Evolutionary conservation across 2,888 invertebrate genomes (phyloP).

Genomic region (Thymelicus sylvestris): DNA sequence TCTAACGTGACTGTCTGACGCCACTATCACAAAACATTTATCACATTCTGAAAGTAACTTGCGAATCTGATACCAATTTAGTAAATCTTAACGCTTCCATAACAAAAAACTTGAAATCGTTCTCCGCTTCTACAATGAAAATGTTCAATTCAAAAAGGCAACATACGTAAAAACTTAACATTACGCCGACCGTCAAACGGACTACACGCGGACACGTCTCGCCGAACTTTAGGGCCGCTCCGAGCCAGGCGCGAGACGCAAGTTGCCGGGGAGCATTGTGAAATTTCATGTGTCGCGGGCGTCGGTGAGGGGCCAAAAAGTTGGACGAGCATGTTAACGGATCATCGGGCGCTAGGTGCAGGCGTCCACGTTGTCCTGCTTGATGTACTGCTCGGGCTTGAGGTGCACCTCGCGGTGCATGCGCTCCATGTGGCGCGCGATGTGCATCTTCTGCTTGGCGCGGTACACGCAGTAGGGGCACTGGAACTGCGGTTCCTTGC

Average conservation of each 20-base stretch:
- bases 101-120: conserved; percentile 7
- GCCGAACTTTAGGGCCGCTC: background rate
- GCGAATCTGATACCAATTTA: conserved; percentile 49
- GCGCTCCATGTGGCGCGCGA: conserved; percentile 92
- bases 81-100: conserved; percentile 35
- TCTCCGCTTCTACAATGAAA: conserved; percentile 12
- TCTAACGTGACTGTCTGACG: conserved; percentile 79
- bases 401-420: conserved; percentile 89
- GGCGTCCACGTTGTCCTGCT: conserved; percentile 81
- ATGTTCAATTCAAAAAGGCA: conserved; percentile 21
- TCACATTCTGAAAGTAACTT: conserved; percentile 74
- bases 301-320: conserved; percentile 30
- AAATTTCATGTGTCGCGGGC: background rate
- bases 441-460: conserved; percentile 94
- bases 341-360: conserved; percentile 60
- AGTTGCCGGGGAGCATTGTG: too few species aligned
- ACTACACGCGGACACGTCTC: background rate
- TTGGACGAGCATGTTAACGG: conserved; percentile 4
- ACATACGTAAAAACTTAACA: conserved; percentile 27
- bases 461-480: conserved; percentile 93
- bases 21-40: conserved; percentile 83
- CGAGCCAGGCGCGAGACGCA: background rate
- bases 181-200: conserved; percentile 8
- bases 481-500: conserved; percentile 93
- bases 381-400: conserved; percentile 79